Percentiles rank a stretch among this genome's conserved stretches.
These are phyloP conservation scores for Platygyra sinensis DNA, from an alignment of 64 coral and sea anemone species.

Conservation along the genomic window DNA sequence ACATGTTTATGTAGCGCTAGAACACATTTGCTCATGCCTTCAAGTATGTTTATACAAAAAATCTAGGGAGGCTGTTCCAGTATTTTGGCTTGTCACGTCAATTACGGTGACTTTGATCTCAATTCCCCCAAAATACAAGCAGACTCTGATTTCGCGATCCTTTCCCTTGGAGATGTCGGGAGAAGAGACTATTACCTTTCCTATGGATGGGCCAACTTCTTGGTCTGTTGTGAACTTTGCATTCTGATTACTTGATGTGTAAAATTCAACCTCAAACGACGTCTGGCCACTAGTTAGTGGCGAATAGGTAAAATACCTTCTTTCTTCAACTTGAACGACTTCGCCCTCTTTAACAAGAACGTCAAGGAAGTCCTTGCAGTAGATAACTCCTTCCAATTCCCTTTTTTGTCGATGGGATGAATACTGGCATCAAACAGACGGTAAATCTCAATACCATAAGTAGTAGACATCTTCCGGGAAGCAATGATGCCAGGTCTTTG, in stretches of 20 bases:
- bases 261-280: neutral
- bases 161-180: slow-evolving; percentile 36
- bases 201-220: slow-evolving; percentile 28
- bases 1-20: no score
- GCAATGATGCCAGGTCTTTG: neutral
- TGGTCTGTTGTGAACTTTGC: slow-evolving; percentile 22
- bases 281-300: neutral
- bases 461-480: slow-evolving; percentile 22
- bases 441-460: neutral
- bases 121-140: slow-evolving; percentile 21
- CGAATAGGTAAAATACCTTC: neutral
- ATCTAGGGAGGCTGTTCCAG: neutral
- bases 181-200: neutral
- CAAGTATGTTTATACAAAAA: slow-evolving; percentile 8
- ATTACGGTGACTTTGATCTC: slow-evolving; percentile 19
- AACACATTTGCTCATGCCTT: neutral
- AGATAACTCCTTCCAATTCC: neutral
- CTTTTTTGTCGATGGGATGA: slow-evolving; percentile 9
- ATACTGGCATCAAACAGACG: neutral
- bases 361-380: slow-evolving; percentile 16
- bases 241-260: neutral
- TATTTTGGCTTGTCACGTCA: slow-evolving; percentile 30
- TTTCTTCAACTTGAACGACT: slow-evolving; percentile 5
- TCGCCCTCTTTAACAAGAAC: slow-evolving; percentile 34
- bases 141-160: neutral